A percentile compares a stretch with the other conserved stretches of the same genome.
Conservation (phyloP, 2,113 vertebrate species). For the Dissostichus mawsoni region DNA sequence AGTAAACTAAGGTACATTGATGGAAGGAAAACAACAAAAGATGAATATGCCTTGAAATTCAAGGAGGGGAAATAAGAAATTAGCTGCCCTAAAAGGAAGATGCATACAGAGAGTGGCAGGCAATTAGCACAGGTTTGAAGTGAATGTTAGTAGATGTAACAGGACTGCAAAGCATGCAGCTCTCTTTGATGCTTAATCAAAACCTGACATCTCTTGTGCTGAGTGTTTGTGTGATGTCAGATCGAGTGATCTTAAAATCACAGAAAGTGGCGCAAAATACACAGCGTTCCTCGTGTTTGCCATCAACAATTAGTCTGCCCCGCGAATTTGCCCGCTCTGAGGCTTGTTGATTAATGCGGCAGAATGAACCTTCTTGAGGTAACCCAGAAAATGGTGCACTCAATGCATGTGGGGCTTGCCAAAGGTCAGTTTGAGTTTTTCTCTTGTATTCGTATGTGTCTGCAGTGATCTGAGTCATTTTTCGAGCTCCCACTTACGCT, state of each 20-base stretch:
- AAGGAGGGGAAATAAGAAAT: conserved; percentile 48
- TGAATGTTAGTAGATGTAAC: conserved; percentile 61
- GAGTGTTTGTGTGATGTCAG: conserved; percentile 77
- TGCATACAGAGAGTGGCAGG: conserved; percentile 59
- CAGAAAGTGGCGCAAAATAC: conserved; percentile 70
- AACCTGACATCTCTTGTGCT: conserved; percentile 69
- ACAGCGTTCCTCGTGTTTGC: conserved; percentile 56
- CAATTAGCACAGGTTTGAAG: conserved; percentile 70
- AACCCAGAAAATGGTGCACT: conserved; percentile 49
- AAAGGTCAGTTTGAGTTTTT: conserved; percentile 62
- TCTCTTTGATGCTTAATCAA: conserved; percentile 76
- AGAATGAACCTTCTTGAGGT: conserved; percentile 62
- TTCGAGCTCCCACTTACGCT: conserved; percentile 29
- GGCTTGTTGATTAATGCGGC: conserved; percentile 56
- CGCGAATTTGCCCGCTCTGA: conserved; percentile 38
- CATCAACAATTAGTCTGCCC: conserved; percentile 68
- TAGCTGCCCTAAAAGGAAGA: conserved; percentile 50
- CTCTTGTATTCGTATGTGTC: conserved; percentile 60
- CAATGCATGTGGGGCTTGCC: conserved; percentile 52
- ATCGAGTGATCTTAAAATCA: conserved; percentile 78
- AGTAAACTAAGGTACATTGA: conserved; percentile 23
- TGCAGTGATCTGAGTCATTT: conserved; percentile 58
- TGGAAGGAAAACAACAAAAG: conserved; percentile 9
- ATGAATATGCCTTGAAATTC: conserved; percentile 26
- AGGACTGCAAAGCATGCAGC: conserved; percentile 53